Base-by-base conservation (phyloP, 2,797 vertebrate genomes). In the Phrynocephalus guinanensis region DNA sequence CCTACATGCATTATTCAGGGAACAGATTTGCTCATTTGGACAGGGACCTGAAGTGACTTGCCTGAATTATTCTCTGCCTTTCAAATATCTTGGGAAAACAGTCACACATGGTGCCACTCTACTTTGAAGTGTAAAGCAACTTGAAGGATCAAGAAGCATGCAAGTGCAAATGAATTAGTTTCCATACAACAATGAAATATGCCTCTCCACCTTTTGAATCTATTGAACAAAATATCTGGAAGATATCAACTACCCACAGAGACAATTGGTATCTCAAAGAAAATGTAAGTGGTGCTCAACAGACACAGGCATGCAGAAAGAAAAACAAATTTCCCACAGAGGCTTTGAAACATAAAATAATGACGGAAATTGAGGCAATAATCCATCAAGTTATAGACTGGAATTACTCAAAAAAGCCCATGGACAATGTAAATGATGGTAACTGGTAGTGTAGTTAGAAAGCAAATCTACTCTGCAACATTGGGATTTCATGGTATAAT, bases 341-440 rank as follows among this genome's bases (percentile, higher is more conserved):
- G 78, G 87, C 87, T 82, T 90, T 80, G 67, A 92, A 92, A 86
- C 79, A 52, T 84, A 86, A 92, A 89, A 75, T 70, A 88, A 91
- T 91, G 38, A 77, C 92, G 71, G 60, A 88, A 84, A 89, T 91
- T 77, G 79, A 93, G 91, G 90, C 67, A 89, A 80, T 79, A 94
- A 95, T 93, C 48, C 56, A 84, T 91, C 79, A 71, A 18, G 20
- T 63, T 63, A 20, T 63, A 63, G 18, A 63, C 20, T 18, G 16
- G 18, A 26, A 72, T 81, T 80, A 90, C 80, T 93, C 92, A 89
- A 33, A 90, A 28, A 85, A 79, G 85, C 91, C 83, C 89, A 91
- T 86, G 91, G 82, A 81, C 92, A 90, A 52, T 82, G 52, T 56
- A 56, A 56, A 56, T 56, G 52, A 56, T 56, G 52, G 13, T 56